Conservation (phyloP, 2,888 invertebrate genomes). For the Tenthredo livida region DNA sequence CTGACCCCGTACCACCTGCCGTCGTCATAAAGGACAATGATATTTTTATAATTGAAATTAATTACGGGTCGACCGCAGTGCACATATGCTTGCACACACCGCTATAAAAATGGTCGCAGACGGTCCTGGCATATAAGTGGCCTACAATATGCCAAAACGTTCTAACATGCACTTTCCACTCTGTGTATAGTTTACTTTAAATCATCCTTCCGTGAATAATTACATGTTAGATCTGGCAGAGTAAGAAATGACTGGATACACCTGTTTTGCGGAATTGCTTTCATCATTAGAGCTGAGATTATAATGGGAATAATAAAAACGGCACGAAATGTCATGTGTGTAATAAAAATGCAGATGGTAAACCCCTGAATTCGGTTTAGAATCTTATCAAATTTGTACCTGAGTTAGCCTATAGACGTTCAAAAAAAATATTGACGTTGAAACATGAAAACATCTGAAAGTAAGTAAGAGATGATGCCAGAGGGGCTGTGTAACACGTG, state of each 20-base stretch:
- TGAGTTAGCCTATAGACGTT: background rate
- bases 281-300: background rate
- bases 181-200: background rate
- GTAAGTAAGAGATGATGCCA: constrained; percentile 22
- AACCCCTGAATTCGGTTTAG: background rate
- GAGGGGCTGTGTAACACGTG: constrained; percentile 46
- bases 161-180: background rate
- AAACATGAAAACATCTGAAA: constrained; percentile 40
- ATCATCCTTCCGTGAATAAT: constrained; percentile 8
- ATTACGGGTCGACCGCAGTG: constrained; percentile 67
- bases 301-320: background rate
- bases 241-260: background rate
- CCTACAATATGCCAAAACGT: constrained; percentile 19
- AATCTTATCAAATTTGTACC: background rate
- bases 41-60: constrained; percentile 78
- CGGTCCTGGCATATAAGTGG: constrained; percentile 47
- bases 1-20: constrained; percentile 75
- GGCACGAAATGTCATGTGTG: background rate
- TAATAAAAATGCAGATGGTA: background rate
- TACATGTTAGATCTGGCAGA: background rate
- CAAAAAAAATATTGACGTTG: constrained; percentile 25
- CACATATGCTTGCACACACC: constrained; percentile 58
- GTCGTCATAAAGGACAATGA: constrained; percentile 75
- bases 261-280: background rate
- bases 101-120: constrained; percentile 37